phyloP scores from a whole-genome alignment of 2,888 invertebrate species.

The Trachelus iudaicus region DNA sequence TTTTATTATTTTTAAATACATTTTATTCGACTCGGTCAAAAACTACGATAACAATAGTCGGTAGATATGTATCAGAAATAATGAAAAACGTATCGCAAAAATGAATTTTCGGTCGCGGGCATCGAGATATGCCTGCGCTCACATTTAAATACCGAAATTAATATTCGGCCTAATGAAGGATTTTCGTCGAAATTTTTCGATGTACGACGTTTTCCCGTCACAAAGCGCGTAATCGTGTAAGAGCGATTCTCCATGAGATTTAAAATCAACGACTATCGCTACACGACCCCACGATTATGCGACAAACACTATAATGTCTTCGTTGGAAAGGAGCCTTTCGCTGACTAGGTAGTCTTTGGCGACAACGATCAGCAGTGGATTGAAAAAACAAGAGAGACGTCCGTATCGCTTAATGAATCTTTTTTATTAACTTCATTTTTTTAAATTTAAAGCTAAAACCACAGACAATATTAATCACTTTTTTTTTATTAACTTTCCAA shows the following conservation, averaged over 20 bases:
- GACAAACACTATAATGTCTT: background rate
- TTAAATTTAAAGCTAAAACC: conserved; percentile 9
- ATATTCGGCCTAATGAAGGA: background rate
- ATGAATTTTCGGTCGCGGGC: background rate
- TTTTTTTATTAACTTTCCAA: background rate
- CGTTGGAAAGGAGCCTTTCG: background rate
- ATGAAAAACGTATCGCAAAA: conserved; percentile 19
- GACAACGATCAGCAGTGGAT: background rate
- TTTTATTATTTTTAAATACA: conserved; percentile 59
- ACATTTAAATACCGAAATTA: background rate
- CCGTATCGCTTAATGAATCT: background rate
- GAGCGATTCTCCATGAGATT: background rate
- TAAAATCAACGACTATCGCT: conserved; percentile 1
- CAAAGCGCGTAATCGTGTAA: background rate
- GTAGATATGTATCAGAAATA: conserved; percentile 63
- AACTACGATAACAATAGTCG: conserved; percentile 64
- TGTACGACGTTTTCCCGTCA: background rate
- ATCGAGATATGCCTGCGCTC: background rate
- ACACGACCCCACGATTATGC: background rate
- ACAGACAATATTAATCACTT: conserved; percentile 12
- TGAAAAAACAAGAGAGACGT: background rate
- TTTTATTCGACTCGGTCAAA: conserved; percentile 64
- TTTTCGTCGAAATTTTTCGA: background rate
- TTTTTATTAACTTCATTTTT: conserved; percentile 3
- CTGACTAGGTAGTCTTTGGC: background rate